Evolutionary conservation across 1,140 invertebrate species (phyloP).

Genomic region (Eurosta solidaginis): DNA sequence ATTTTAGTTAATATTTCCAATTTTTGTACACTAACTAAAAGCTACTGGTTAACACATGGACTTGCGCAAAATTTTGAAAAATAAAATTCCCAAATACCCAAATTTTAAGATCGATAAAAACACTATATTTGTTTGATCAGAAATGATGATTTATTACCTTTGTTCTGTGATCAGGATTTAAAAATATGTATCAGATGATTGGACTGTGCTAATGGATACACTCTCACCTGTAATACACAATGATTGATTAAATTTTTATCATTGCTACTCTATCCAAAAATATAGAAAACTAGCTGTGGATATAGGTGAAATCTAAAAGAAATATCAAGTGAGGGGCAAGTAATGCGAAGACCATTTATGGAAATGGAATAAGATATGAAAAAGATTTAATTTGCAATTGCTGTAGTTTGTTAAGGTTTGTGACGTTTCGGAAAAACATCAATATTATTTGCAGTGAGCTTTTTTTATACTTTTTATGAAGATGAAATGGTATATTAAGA

Average conservation of each 20-base stretch:
- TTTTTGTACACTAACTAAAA: no score
- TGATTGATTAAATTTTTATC: background rate
- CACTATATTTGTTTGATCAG: background rate
- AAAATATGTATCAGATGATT: background rate
- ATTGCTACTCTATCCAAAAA: background rate
- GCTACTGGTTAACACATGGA: no score
- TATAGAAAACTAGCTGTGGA: background rate
- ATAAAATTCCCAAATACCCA: no score
- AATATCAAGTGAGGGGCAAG: background rate
- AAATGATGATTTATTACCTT: background rate
- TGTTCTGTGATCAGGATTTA: background rate
- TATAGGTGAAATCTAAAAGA: background rate
- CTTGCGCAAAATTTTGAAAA: no score
- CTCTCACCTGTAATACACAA: background rate
- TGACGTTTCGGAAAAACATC: background rate
- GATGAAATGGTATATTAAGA: no score
- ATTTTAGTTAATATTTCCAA: background rate
- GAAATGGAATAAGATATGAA: background rate
- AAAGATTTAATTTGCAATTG: background rate
- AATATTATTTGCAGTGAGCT: conserved; percentile 15
- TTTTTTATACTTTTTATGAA: background rate
- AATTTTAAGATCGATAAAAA: background rate
- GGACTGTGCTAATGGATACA: background rate
- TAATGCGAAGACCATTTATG: background rate
- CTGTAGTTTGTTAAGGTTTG: background rate